phyloP scores from a whole-genome alignment of 2,113 vertebrate species.

The Pelecanus crispus region DNA sequence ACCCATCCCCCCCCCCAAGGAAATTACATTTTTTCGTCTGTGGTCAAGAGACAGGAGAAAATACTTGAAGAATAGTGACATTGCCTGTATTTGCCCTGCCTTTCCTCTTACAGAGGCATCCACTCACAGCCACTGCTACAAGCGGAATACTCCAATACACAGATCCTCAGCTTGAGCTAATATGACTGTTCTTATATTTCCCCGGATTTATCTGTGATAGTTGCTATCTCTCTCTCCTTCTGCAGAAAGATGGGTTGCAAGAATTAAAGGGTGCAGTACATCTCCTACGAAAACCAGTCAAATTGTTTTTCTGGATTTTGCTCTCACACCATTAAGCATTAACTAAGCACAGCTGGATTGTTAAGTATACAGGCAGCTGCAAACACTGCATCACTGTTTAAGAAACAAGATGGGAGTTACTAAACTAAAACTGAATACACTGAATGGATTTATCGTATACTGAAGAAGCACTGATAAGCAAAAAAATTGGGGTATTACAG shows the following conservation, averaged over 20 bases:
- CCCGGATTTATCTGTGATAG: not conserved
- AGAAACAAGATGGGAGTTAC: not conserved
- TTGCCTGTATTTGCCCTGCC: not conserved
- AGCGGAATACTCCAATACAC: not conserved
- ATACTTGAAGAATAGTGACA: not conserved
- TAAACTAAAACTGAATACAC: not conserved
- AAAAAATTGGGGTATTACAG: not conserved
- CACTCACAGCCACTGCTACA: not conserved
- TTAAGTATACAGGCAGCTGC: not conserved
- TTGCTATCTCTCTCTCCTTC: not conserved
- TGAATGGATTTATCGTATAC: not conserved
- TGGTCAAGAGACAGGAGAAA: not conserved
- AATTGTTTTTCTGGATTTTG: not conserved
- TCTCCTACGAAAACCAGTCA: not conserved
- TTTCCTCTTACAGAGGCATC: not conserved
- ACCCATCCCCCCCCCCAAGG: not conserved
- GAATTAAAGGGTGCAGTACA: fast-evolving
- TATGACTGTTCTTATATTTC: not conserved
- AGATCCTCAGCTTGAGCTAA: not conserved
- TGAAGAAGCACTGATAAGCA: not conserved
- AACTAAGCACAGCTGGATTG: not conserved
- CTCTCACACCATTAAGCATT: not conserved
- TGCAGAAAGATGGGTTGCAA: not conserved
- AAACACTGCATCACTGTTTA: not conserved
- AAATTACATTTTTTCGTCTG: not conserved